Evolutionary conservation across 2,888 invertebrate genomes (phyloP), one percentile per base, ranked within the genome.

Genomic region (Cybosia mesomella): DNA sequence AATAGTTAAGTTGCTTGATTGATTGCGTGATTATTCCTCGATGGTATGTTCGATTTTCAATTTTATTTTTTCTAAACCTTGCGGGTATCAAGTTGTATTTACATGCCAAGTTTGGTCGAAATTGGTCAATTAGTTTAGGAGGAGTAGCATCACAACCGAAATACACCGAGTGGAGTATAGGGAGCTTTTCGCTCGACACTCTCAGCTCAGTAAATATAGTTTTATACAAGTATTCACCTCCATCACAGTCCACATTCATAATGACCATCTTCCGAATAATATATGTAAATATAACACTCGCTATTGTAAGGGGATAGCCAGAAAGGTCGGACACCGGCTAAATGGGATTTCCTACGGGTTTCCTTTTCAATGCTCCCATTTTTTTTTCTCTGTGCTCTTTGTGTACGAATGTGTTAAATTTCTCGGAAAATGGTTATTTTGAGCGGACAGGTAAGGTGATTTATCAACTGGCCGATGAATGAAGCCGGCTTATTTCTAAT

Each of bases 391-490:
- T 80, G 64, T 67, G 58, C 75, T 74, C 75, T 81, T 75, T 80
- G 69, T 79, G 74, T 88, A 83, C 87, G 88, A 90, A 91, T 90
- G 92, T 89, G 93, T 93, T 93, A 92, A 94, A 94, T 94, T 93
- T 92, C 83, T 88, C 87, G 93, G 91, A 92, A 94, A 90, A 90
- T 90, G 87, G 89, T 85, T 89, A 90, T 90, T 92, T 88, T 89
- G 87, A 84, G n/a, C 21, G 49, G 36, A 84, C 72, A 83, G 83
- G 88, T 84, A 87, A 87, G 87, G 80, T 85, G 85, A 84, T 85
- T 84, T 85, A 85, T 86, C 77, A 74, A 75, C 69, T 75, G 79
- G 76, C 78, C 78, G 71, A 4, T 75, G 72, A 73, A 72, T 75
- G 68, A 73, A 67, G 21, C n/a, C 70, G 74, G 78, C 71, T 81